Percentiles rank a stretch among this genome's conserved stretches.
phyloP scores from a whole-genome alignment of 2,113 vertebrate genomes.

The Rhinolophus sinicus region DNA sequence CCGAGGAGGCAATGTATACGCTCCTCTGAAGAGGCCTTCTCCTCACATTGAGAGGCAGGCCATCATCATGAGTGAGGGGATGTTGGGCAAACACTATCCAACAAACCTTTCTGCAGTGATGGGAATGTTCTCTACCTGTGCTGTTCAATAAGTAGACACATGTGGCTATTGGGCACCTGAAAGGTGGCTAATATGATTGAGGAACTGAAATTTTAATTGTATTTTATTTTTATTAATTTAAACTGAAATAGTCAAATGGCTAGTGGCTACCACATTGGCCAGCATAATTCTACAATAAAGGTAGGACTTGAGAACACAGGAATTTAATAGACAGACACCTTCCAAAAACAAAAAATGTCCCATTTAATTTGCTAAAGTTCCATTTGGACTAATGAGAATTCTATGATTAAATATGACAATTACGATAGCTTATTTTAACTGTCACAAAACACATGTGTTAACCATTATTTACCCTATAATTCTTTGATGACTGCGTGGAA shows the following conservation, averaged over 20 bases:
- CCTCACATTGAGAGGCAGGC: not conserved
- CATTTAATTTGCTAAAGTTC: constrained; percentile 2
- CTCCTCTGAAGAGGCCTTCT: not conserved
- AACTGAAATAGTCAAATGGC: not conserved
- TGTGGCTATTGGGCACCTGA: not conserved
- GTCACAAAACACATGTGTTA: not conserved
- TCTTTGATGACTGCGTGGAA: not conserved
- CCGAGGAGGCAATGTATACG: not conserved
- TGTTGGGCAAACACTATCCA: not conserved
- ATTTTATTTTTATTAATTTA: constrained; percentile 20
- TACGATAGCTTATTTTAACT: not conserved
- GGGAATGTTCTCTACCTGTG: not conserved
- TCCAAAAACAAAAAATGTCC: too few relatives aligned
- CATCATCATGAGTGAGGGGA: not conserved
- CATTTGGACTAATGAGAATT: not conserved
- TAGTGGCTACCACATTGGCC: not conserved
- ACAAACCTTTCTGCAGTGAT: not conserved
- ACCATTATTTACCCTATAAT: not conserved
- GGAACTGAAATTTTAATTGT: not conserved
- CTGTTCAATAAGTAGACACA: not conserved
- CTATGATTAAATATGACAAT: not conserved
- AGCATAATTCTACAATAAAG: not conserved
- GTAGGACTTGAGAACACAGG: not conserved
- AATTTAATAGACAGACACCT: not conserved
- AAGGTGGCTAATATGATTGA: not conserved